Evolutionary conservation across 2,113 vertebrate species (phyloP).

Genomic region (Mugil cephalus): DNA sequence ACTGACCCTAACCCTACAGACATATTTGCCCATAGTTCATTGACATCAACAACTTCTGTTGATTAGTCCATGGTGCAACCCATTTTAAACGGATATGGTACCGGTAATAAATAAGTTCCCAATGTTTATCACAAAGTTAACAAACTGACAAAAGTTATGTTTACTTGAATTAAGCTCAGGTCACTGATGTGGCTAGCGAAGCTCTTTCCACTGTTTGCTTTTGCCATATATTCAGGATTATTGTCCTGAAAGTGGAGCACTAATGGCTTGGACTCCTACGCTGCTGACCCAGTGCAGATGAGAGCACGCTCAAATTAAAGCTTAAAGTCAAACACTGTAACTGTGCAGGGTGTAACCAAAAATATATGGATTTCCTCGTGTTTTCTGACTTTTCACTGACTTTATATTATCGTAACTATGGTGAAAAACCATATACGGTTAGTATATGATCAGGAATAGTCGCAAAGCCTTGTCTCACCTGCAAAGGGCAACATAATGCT

Average conservation of each 20-base stretch:
- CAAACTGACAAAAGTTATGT: no score
- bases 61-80: no score
- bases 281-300: background rate
- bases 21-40: no score
- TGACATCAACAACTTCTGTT: no score
- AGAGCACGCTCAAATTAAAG: background rate
- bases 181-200: background rate
- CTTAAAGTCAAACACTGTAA: background rate
- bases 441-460: constrained; percentile 23
- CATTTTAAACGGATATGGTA: no score
- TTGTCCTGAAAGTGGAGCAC: background rate
- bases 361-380: background rate
- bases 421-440: constrained; percentile 2
- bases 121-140: no score
- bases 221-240: background rate
- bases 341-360: constrained; percentile 6
- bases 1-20: no score
- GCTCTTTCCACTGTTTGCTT: background rate
- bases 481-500: constrained; percentile 34
- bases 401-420: constrained; percentile 9
- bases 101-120: no score
- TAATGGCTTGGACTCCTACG: background rate
- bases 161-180: background rate
- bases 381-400: background rate
- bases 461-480: constrained; percentile 44